Evolutionary conservation across 2,797 vertebrate species (phyloP).

Genomic region (Phylloscopus collybita): DNA sequence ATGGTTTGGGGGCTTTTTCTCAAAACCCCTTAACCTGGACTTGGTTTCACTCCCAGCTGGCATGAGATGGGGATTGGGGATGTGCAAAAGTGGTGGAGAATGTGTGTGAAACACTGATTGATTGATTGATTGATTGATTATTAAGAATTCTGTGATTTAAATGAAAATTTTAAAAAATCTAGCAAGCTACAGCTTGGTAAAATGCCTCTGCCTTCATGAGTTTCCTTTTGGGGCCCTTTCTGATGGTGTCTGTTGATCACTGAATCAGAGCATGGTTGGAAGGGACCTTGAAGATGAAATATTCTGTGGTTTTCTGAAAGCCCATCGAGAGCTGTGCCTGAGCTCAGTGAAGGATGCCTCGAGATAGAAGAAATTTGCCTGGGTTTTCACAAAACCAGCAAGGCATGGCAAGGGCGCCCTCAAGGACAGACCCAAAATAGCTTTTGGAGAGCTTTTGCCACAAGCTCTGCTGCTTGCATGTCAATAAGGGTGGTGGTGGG

Average conservation of each 20-base stretch:
- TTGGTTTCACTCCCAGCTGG: not conserved
- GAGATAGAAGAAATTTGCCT: not conserved
- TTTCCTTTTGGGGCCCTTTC: not conserved
- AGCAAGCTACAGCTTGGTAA: not conserved
- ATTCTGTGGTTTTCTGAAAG: not conserved
- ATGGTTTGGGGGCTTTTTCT: rapidly evolving
- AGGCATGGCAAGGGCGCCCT: not conserved
- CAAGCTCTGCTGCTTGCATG: not conserved
- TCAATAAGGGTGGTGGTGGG: not conserved
- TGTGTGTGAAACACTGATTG: not conserved
- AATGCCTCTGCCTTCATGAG: not conserved
- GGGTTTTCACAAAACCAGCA: not conserved
- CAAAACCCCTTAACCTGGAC: not conserved
- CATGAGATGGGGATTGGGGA: rapidly evolving
- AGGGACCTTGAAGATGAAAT: not conserved
- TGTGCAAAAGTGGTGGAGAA: not conserved
- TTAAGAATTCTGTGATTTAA: not conserved
- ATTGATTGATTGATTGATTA: no score
- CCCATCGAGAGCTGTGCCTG: not conserved
- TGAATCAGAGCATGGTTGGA: not conserved
- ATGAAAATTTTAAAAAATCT: rapidly evolving
- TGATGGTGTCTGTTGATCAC: not conserved
- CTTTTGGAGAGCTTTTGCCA: not conserved
- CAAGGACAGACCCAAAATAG: slow-evolving; percentile 8
- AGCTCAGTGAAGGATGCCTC: not conserved